Percentiles rank a stretch among this genome's conserved stretches.
phyloP scores from a whole-genome alignment of 2,113 vertebrate species.

The Epinephelus moara region DNA sequence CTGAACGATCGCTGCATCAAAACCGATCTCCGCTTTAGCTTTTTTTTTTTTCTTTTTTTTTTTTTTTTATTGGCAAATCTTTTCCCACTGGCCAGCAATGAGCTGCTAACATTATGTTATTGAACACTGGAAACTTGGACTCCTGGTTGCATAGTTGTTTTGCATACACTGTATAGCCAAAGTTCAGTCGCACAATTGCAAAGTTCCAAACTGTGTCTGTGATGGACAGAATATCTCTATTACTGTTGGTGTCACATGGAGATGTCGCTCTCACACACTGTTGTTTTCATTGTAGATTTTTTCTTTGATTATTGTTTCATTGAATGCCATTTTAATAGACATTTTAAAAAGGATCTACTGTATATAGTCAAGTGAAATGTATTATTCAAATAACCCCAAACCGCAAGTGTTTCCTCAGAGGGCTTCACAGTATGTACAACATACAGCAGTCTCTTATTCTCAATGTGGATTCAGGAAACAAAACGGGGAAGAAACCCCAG shows the following conservation, averaged over 20 bases:
- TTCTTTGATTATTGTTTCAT: not conserved
- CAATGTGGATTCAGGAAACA: not conserved
- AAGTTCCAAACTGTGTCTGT: slow-evolving; percentile 1
- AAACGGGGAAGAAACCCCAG: slow-evolving; percentile 12
- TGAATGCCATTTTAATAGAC: not conserved
- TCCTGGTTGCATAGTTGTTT: slow-evolving; percentile 33
- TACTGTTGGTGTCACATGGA: not conserved
- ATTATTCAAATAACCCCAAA: not conserved
- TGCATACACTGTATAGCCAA: slow-evolving; percentile 13
- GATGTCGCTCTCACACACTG: not conserved
- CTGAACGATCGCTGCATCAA: slow-evolving; percentile 25
- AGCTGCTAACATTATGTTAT: slow-evolving; percentile 32
- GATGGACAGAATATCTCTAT: not conserved
- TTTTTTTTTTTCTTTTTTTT: slow-evolving; percentile 2
- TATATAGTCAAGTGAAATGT: not conserved
- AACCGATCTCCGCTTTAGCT: slow-evolving; percentile 24
- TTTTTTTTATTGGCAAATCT: not conserved
- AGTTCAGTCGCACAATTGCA: slow-evolving; percentile 29
- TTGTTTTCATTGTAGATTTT: not conserved
- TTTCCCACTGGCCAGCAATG: slow-evolving; percentile 1
- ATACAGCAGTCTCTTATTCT: not conserved
- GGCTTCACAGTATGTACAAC: not conserved
- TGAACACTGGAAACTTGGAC: slow-evolving; percentile 40
- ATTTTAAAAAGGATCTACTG: not conserved
- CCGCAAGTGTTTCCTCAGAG: not conserved